Conservation (phyloP, 2,888 invertebrate species). For the Eupsilia transversa region DNA sequence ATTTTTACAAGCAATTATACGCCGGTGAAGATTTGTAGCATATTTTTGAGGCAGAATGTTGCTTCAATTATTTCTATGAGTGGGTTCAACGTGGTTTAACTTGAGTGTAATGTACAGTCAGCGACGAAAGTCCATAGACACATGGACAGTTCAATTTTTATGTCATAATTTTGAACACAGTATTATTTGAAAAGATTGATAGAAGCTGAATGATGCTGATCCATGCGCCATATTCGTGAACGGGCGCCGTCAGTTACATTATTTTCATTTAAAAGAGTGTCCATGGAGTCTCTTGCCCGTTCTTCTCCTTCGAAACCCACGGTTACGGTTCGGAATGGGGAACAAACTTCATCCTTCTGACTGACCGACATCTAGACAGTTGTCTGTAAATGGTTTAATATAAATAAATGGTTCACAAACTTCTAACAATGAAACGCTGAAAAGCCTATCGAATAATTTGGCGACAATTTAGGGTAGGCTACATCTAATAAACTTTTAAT, state of each 20-base stretch:
- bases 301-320: too few species aligned
- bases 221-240: too few species aligned
- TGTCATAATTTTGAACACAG: background rate
- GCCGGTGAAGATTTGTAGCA: conserved; percentile 31
- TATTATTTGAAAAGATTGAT: background rate
- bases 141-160: background rate
- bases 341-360: too few species aligned
- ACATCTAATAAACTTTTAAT: background rate
- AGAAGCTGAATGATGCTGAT: too few species aligned
- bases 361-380: too few species aligned
- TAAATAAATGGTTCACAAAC: too few species aligned
- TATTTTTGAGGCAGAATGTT: conserved; percentile 52
- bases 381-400: too few species aligned
- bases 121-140: background rate
- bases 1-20: conserved; percentile 52
- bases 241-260: too few species aligned
- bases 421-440: background rate
- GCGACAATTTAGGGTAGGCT: background rate
- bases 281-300: too few species aligned
- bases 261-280: too few species aligned
- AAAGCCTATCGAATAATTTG: background rate
- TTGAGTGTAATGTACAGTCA: conserved; percentile 27
- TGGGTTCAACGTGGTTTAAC: conserved; percentile 29
- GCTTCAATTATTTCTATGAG: conserved; percentile 51
- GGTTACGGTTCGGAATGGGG: too few species aligned